phyloP scores from a whole-genome alignment of 2,797 vertebrate species.

The Gastrophryne carolinensis region DNA sequence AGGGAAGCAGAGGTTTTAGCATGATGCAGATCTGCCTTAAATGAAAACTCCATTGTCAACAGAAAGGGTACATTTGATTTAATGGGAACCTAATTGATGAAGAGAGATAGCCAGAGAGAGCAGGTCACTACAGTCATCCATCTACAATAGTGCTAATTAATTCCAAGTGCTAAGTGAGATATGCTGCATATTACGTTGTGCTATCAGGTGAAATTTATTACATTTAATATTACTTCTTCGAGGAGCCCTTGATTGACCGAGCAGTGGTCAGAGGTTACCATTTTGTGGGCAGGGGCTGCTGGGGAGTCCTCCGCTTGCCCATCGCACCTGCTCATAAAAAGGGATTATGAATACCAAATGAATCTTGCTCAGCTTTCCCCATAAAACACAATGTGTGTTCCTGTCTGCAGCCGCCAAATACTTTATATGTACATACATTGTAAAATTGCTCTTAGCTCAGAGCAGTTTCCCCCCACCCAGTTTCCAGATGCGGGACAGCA shows the following conservation, averaged over 20 bases:
- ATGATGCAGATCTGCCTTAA: too few relatives aligned
- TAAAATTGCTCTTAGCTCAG: not conserved
- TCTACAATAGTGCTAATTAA: not conserved
- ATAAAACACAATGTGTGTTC: not conserved
- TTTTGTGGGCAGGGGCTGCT: conserved; percentile 10
- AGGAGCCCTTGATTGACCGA: not conserved
- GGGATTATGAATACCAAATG: conserved; percentile 4
- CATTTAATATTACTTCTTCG: not conserved
- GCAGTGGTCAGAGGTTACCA: not conserved
- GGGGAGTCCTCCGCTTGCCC: not conserved
- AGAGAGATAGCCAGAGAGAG: too few relatives aligned
- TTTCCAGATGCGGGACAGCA: conserved; percentile 24
- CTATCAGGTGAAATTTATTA: not conserved
- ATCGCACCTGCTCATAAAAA: conserved; percentile 30
- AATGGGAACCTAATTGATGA: too few relatives aligned
- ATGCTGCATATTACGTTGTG: not conserved
- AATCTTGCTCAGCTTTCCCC: not conserved
- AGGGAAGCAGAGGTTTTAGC: too few relatives aligned
- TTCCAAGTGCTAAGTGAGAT: not conserved
- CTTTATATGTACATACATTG: not conserved
- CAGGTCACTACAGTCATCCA: not conserved
- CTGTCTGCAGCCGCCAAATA: not conserved
- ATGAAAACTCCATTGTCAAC: too few relatives aligned
- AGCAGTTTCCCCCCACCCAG: not conserved
- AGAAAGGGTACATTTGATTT: too few relatives aligned